Base-by-base conservation (phyloP, 2,888 invertebrate species). In the Mythimna lalbum region DNA sequence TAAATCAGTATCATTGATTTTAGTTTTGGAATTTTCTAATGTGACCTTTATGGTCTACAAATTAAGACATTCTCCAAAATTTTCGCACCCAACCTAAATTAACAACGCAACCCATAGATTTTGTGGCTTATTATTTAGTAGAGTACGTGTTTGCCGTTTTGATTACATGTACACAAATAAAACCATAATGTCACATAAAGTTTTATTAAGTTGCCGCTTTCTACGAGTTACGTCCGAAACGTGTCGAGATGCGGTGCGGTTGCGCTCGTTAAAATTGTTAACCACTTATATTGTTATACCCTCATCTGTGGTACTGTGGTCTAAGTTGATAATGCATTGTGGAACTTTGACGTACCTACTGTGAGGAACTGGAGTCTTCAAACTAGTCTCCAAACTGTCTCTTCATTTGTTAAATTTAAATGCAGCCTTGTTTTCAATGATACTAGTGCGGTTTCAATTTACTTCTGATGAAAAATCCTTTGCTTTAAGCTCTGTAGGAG, bases 191-290 rank as follows among this genome's bases (percentile, higher is more conserved):
- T 69, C 73, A 52, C 70, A 71, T 79, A 80, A 78, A 80, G 74
- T 80, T 85, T 73, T 81, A 78, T 86, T 76, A 78, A 74, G 78
- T 79, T 82, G 72, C 60, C 77, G 63, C 82, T 82, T 76, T 78
- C 78, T 70, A 63, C 57, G 80, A 75, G 68, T 75, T 75, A 73
- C 61, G 75, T 61, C 56, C 60, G 47, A 66, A 66, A 75, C 78
- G 78, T 75, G 78, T 53, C 33, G 31, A 55, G 64, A n/a, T n/a
- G 53, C 55, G 36, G 55, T 73, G 60, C 50, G 71, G 60, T 52
- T 53, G 50, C 36, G 63, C 53, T 70, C 60, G 68, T 82, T 80
- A 65, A 79, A 73, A 70, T 77, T 62, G 68, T 70, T 61, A 62
- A 74, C 67, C 71, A 68, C 43, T 43, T 60, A 67, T 75, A 67